Evolutionary conservation across 37 sponge, comb jelly and placozoan species (phyloP), one percentile per base, ranked within the genome.

Genomic region (Oscarella lobularis): DNA sequence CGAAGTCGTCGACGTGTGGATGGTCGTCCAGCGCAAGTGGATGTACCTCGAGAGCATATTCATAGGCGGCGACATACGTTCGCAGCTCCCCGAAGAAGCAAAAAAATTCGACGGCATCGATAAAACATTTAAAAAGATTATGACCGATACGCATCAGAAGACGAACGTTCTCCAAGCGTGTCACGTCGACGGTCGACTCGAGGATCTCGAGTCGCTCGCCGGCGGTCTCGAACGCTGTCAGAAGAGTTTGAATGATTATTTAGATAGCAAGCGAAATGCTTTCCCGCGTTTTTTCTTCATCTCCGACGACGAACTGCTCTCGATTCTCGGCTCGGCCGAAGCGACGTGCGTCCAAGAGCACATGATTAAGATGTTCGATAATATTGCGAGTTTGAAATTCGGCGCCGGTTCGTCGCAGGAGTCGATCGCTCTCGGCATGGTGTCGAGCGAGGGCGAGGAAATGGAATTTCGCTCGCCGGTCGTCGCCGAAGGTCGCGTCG

Each of bases 361-460:
- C 88, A 98, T 98, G 95, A 98, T 98, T 40, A 98, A 98, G 92
- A 98, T 98, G 99, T 98, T 88, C 88, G 99, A 98, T 81, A 98
- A 98, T 85, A 98, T 98, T 74, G 74, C 92, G 38, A 85, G 81
- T 74, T 77, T 98, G 80, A 70, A 76, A 48, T 98, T 98, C 69
- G 83, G 54, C 2, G 55, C 80, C 20, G 95, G 95, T 14, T 74
- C 54, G 54, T 82, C 83, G 2, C 29, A 68, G 33, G 99, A 98
- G 74, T 80, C 83, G 31, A 35, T 81, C 31, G 99, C 92, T 41
- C 77, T 74, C 34, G 99, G 89, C 67, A 93, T 98, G 99, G 83
- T 98, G 37, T 94, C 95, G 2, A 71, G 89, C 76, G 99, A 98
- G 74, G 95, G 95, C 27, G 99, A 98, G 82, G 71, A 77, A 78